Evolutionary conservation across 2,888 invertebrate species (phyloP), one percentile per base, ranked within the genome.

Genomic region (Ernsta delagoae): DNA sequence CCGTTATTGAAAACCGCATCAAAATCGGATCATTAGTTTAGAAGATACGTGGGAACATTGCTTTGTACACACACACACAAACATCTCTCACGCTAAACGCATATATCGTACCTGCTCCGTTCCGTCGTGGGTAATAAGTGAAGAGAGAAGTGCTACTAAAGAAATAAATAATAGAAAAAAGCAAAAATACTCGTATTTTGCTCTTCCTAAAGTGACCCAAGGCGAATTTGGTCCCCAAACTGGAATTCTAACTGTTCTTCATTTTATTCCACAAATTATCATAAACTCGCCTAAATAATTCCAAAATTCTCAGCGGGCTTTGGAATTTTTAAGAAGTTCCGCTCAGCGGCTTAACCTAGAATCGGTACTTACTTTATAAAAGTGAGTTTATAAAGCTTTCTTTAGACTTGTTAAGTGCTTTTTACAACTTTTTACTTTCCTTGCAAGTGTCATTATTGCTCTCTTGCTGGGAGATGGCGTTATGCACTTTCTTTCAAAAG

Each of bases 211-310:
- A 24, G 1, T 53, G 53, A 12, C 8, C 24, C 16, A 53, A 24
- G 53, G 24, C 24, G 24, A 24, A 24, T 53, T 24, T 9, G 53
- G 53, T 24, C 16, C 7, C 4, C 24, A 53, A 53, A 53, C 53
- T 53, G 16, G 24, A 53, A 24, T 53, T 53, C 24, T 53, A 24
- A 53, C 53, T 53, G 56, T 34, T 56, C n/a, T 8, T 34, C n/a
- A 59, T 59, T 39, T 34, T 39, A 59, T 12, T 59, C n/a, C 59
- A 8, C 12, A 39, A 59, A 59, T 59, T 59, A 59, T 59, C 59
- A 39, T 59, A 59, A 59, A 39, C 36, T 59, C 57, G 24, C 57
- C 34, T 57, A 16, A 59, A 41, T 41, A 59, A 59, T 59, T 36
- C n/a, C 6, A 41, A 59, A 16, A 41, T 39, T 36, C 16, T 7